A percentile compares a stretch with the other conserved stretches of the same genome.
Conservation (phyloP, 2,888 invertebrate genomes). For the Drosophila bunnanda region DNA sequence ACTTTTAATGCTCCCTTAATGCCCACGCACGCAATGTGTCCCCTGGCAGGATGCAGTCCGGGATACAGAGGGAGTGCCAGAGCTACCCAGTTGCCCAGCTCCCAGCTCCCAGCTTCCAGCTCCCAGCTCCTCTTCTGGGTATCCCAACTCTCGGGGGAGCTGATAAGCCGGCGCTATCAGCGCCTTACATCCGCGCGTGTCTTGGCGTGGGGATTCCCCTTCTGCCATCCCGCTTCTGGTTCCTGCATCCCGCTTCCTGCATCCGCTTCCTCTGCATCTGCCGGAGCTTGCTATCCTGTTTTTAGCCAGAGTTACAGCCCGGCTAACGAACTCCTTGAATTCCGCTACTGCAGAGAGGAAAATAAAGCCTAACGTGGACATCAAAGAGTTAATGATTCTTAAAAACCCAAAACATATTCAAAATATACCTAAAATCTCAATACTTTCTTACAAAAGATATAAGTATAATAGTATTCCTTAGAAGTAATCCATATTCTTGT, state of each 20-base stretch:
- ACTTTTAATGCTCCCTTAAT: slow-evolving; percentile 39
- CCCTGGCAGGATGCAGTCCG: slow-evolving; percentile 41
- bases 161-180: slow-evolving; percentile 77
- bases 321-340: slow-evolving; percentile 53
- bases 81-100: slow-evolving; percentile 18
- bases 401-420: background rate
- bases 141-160: slow-evolving; percentile 19
- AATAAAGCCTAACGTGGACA: too few species aligned
- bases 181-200: slow-evolving; percentile 57
- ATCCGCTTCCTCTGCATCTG: slow-evolving; percentile 72
- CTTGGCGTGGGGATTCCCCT: slow-evolving; percentile 14
- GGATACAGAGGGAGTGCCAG: slow-evolving; percentile 25
- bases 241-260: slow-evolving; percentile 43
- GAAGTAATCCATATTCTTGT: too few species aligned
- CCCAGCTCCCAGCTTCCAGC: background rate
- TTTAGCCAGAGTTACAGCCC: slow-evolving; percentile 71
- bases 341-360: slow-evolving; percentile 20
- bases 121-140: background rate
- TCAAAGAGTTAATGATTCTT: background rate
- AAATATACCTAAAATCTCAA: background rate
- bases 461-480: too few species aligned
- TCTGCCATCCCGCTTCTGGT: slow-evolving; percentile 4
- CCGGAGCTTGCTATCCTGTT: slow-evolving; percentile 70
- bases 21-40: slow-evolving; percentile 52
- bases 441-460: background rate